Conservation (phyloP, 2,888 invertebrate genomes). For the Pegoplata infirma region DNA sequence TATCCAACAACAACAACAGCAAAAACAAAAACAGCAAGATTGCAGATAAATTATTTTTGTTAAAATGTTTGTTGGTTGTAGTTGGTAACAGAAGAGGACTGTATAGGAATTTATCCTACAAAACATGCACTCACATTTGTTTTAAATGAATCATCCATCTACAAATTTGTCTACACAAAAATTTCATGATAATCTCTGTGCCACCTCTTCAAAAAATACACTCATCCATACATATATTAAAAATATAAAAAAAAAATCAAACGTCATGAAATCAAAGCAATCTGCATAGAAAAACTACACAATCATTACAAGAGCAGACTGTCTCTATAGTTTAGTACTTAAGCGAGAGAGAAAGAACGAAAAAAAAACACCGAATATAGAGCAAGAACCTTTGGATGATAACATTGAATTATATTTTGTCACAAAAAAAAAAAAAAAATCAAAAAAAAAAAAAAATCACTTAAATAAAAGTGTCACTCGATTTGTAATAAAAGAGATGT, state of each 20-base stretch:
- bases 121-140: not conserved
- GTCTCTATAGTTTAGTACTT: not conserved
- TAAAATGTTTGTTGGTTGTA: not conserved
- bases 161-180: conserved; percentile 6
- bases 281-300: not conserved
- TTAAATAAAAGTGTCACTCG: conserved; percentile 26
- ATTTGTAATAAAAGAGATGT: conserved; percentile 21
- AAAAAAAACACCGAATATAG: not conserved
- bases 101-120: not conserved
- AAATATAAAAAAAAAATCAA: conserved; percentile 5
- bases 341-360: not conserved
- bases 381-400: conserved; percentile 30
- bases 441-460: not conserved
- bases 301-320: conserved; percentile 15
- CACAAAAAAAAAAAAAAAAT: not conserved
- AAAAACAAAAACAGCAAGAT: not conserved
- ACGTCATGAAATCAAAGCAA: conserved; percentile 20
- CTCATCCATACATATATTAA: not conserved
- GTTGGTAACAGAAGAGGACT: not conserved
- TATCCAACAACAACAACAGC: too few species aligned
- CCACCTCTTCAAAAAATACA: conserved; percentile 11
- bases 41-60: not conserved
- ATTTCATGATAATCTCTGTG: not conserved
- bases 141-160: conserved; percentile 50
- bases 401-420: conserved; percentile 39